phyloP scores from a whole-genome alignment of 2,113 vertebrate species.

The Osmerus eperlanus region DNA sequence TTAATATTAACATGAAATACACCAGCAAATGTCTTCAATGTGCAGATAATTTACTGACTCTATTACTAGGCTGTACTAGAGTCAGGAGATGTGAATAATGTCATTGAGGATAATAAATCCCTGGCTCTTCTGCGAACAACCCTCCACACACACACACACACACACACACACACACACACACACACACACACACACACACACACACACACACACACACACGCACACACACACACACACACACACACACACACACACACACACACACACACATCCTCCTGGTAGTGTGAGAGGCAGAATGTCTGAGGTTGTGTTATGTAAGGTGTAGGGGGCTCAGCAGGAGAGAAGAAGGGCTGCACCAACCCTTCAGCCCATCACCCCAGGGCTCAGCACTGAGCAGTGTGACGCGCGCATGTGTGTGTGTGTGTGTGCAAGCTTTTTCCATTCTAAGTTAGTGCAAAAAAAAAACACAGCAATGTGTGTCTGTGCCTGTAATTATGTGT shows the following conservation, averaged over 20 bases:
- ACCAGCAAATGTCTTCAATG: too few relatives aligned
- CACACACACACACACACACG: not conserved
- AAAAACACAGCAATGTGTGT: conserved; percentile 5
- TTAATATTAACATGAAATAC: too few relatives aligned
- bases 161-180: not conserved
- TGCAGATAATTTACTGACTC: too few relatives aligned
- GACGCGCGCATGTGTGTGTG: conserved; percentile 3
- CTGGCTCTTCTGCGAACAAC: too few relatives aligned
- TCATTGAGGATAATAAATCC: too few relatives aligned
- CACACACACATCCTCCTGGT: too few relatives aligned
- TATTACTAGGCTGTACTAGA: too few relatives aligned
- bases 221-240: not conserved
- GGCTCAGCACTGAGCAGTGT: conserved; percentile 14
- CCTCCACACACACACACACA: not conserved
- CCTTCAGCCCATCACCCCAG: conserved; percentile 52
- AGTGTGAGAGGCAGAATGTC: too few relatives aligned
- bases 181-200: not conserved
- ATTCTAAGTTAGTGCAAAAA: too few relatives aligned
- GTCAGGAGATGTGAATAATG: too few relatives aligned
- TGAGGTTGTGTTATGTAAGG: not conserved
- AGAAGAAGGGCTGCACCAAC: not conserved
- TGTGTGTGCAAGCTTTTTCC: conserved; percentile 3
- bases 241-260: not conserved
- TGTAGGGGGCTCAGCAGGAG: not conserved
- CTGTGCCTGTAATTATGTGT: conserved; percentile 14